Base-by-base conservation (phyloP, 2,113 vertebrate species). In the Austrofundulus limnaeus region DNA sequence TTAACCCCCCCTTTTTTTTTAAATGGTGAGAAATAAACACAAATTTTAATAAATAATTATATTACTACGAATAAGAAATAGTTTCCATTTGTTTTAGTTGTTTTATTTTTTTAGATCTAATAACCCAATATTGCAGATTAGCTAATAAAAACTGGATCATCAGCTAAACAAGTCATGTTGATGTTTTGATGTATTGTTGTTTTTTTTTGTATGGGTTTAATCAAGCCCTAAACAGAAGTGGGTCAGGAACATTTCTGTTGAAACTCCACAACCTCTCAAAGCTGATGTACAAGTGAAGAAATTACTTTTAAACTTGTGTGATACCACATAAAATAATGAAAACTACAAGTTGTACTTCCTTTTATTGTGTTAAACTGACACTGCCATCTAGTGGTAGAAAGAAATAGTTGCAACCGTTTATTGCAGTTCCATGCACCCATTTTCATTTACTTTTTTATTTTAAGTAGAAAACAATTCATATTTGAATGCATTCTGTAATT, bases 361-460 rank as follows among this genome's bases (percentile, higher is more conserved):
- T 17, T n/a, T 6, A 43, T n/a, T 43, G 17, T 19, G 3, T 9
- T 24, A 12, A 56, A 24, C 15, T 38, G 54, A 70, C 62, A 68
- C 24, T 62, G 53, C 13, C 75, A 81, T 74, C 85, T 81, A 61
- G 77, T 70, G 84, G 42, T 28, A 1, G 0, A 49, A 46, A 59
- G 43, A 17, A 24, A 58, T 0, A 12, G 7, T 5, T 41, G 23
- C 37, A 62, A 9, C 11, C 15, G 15, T 9, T 2, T 41, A 8
- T 3, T 28, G 25, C 25, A 28, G 9, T 34, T 10, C 31, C 31
- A 5, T 34, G 31, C 31, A n/a, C n/a, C n/a, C n/a, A n/a, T n/a
- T 34, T 15, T 41, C 15, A 14, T 15, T 38, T 41, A 41, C 2
- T 41, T 41, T 15, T n/a, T n/a, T n/a, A n/a, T n/a, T n/a, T n/a